Conservation (phyloP, 2,113 vertebrate genomes). For the Proteles cristata region DNA sequence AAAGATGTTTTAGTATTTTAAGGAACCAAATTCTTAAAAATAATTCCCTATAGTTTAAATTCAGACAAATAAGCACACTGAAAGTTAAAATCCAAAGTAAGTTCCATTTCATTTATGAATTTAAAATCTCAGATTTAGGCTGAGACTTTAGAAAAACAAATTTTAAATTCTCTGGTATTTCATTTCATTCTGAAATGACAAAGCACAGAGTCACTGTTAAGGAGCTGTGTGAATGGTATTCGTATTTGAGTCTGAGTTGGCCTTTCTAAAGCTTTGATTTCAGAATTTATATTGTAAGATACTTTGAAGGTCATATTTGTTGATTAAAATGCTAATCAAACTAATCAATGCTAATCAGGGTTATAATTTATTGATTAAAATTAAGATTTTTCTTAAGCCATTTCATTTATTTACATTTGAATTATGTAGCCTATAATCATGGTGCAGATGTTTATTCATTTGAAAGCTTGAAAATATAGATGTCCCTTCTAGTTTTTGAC, state of each 20-base stretch:
- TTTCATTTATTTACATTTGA: background rate
- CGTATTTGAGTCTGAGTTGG: background rate
- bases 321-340: background rate
- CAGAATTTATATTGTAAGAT: slow-evolving; percentile 36
- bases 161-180: background rate
- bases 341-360: background rate
- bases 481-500: background rate
- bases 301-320: background rate
- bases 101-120: slow-evolving; percentile 40
- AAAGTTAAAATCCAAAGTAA: slow-evolving; percentile 8
- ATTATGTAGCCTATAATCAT: background rate
- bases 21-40: slow-evolving; percentile 4
- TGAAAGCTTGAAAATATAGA: background rate
- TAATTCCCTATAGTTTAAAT: slow-evolving; percentile 25
- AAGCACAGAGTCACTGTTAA: background rate
- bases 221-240: background rate
- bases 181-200: slow-evolving; percentile 22
- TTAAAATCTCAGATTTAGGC: slow-evolving; percentile 16
- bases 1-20: slow-evolving; percentile 19
- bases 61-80: background rate
- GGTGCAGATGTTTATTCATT: slow-evolving; percentile 7
- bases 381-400: background rate
- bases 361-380: slow-evolving; percentile 38
- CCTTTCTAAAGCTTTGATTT: slow-evolving; percentile 34
- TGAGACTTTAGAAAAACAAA: slow-evolving; percentile 31